Evolutionary conservation across 2,888 invertebrate genomes (phyloP).

Genomic region (Palloptera scutellata): DNA sequence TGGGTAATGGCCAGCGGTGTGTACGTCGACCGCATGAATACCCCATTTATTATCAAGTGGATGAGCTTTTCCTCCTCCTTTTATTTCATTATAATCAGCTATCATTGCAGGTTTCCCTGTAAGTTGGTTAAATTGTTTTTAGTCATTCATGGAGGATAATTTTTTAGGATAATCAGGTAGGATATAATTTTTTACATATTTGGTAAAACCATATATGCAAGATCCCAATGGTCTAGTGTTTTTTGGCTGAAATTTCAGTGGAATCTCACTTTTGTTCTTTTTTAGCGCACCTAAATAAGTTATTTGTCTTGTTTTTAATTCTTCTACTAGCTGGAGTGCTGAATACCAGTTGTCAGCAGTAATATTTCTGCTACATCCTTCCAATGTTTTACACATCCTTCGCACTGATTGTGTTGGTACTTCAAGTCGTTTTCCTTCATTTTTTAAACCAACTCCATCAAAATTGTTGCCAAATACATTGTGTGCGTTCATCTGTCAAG

Average conservation of each 20-base stretch:
- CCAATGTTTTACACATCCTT: slow-evolving; percentile 25
- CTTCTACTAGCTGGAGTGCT: slow-evolving; percentile 27
- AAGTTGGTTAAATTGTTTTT: slow-evolving; percentile 24
- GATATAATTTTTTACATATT: slow-evolving; percentile 31
- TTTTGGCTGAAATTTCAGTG: slow-evolving; percentile 24
- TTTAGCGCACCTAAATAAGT: slow-evolving; percentile 31
- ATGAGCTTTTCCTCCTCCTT: slow-evolving; percentile 30
- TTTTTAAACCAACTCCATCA: slow-evolving; percentile 26
- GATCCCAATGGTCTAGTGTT: slow-evolving; percentile 20
- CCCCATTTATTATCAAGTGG: slow-evolving; percentile 33
- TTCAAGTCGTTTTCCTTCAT: slow-evolving; percentile 30
- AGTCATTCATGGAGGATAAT: slow-evolving; percentile 34
- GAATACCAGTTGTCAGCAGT: slow-evolving; percentile 38
- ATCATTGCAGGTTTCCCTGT: slow-evolving; percentile 32
- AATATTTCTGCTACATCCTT: slow-evolving; percentile 32
- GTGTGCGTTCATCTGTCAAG: slow-evolving; percentile 33
- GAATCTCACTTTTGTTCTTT: slow-evolving; percentile 33
- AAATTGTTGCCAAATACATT: slow-evolving; percentile 23
- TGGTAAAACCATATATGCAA: slow-evolving; percentile 30
- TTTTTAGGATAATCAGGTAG: slow-evolving; percentile 30
- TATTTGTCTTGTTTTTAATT: slow-evolving; percentile 28
- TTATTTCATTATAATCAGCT: slow-evolving; percentile 31
- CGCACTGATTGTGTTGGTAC: slow-evolving; percentile 35
- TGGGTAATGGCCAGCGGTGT: too few species aligned
- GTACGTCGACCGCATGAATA: slow-evolving; percentile 34